Evolutionary conservation across 2,888 invertebrate genomes (phyloP), one percentile per base, ranked within the genome.

Genomic region (Sarcophaga carnaria): DNA sequence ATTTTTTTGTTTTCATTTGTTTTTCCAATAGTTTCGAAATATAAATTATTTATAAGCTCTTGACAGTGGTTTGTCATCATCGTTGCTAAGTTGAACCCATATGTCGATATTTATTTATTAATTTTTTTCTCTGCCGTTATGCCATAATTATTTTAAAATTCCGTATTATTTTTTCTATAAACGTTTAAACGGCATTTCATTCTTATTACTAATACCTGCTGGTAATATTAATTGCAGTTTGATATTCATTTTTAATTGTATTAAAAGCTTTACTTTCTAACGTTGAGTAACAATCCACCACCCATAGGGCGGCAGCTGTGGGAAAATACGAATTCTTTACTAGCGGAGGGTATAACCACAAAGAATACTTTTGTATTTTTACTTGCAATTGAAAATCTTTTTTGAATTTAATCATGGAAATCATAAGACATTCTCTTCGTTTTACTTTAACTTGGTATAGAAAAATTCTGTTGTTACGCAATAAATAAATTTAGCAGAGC

Each of bases 61-160:
- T 80, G 80, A 86, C 83, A 78, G 72, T 72, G 10, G 63, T 77
- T 74, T 83, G 83, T 86, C 83, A 80, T 77, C 86, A 64, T 60
- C 37, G 17, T 17, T 14, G 14, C 14, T 59, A 20, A 72, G 20
- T 5, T 59, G 25, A 72, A n/a, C 12, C 67, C 60, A 79, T 66
- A 45, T 74, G 62, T 59, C 49, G 27, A 17, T 22, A 47, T n/a
- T 37, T 59, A 60, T 27, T 67, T 54, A 54, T 54, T 5, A 5
- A 54, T 14, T 54, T 37, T 37, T 8, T 37, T 37, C 8, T 37
- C 37, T 14, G 54, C 14, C 2, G 17, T 54, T 49, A 37, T 67
- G 49, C 60, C 17, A 22, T 54, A 47, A 72, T 67, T 37, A 25
- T 67, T 75, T 67, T 78, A 72, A 72, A 78, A 59, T 64, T 79